A percentile compares a stretch with the other conserved stretches of the same genome.
Evolutionary conservation across 2,797 vertebrate species (phyloP).

Genomic region (Premnoplex brunnescens): DNA sequence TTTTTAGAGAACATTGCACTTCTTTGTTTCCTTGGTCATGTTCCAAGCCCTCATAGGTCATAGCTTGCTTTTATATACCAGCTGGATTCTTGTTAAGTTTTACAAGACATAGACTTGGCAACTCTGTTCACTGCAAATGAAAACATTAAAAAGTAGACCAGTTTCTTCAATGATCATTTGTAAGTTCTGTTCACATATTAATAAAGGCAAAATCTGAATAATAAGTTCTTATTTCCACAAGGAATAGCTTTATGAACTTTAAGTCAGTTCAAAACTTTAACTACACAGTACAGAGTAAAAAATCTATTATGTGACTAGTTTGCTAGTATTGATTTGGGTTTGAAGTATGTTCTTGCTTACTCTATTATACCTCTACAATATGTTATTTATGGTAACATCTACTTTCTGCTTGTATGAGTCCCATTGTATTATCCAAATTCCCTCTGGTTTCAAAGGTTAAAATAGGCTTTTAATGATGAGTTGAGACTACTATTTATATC

Average conservation of each 20-base stretch:
- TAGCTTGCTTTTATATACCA: not conserved
- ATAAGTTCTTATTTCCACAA: not conserved
- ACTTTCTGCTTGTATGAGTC: not conserved
- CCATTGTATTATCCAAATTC: not conserved
- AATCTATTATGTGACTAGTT: not conserved
- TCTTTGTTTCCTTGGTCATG: not conserved
- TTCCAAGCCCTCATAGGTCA: not conserved
- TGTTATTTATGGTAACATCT: not conserved
- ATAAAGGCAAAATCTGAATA: not conserved
- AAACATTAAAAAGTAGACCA: not conserved
- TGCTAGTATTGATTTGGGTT: not conserved
- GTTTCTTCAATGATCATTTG: not conserved
- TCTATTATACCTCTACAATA: not conserved
- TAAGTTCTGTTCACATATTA: not conserved
- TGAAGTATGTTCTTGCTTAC: not conserved
- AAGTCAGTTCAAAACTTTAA: not conserved
- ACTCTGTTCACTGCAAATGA: not conserved
- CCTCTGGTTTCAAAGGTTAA: not conserved
- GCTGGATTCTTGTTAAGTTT: slow-evolving; percentile 10
- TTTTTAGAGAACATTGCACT: not conserved
- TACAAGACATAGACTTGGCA: not conserved
- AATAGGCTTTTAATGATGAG: not conserved
- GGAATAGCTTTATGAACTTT: not conserved
- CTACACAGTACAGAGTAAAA: not conserved
- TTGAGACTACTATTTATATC: not conserved